A percentile compares a stretch with the other conserved stretches of the same genome.
phyloP scores from a whole-genome alignment of 2,888 invertebrate genomes.

The Gryllus longicercus region DNA sequence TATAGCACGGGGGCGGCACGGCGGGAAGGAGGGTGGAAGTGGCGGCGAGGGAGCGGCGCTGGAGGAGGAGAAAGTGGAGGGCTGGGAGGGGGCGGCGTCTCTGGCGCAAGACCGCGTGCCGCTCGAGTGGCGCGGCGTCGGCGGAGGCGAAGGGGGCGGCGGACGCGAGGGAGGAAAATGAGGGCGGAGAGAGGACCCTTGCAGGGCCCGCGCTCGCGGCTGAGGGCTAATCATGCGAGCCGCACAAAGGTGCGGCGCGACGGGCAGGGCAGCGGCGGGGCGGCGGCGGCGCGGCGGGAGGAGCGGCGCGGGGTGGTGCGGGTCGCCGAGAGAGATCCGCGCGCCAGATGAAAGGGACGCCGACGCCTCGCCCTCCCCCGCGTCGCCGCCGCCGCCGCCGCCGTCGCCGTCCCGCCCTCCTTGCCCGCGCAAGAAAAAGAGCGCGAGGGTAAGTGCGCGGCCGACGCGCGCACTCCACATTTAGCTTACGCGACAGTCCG shows the following conservation, averaged over 20 bases:
- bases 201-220: constrained; percentile 20
- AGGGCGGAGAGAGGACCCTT: not conserved
- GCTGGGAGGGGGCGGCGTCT: not conserved
- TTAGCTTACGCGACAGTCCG: constrained; percentile 8
- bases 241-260: not conserved
- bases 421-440: not conserved
- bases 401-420: not conserved
- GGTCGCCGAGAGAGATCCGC: constrained; percentile 4
- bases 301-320: no score
- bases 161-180: constrained; percentile 4
- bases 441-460: constrained; percentile 17
- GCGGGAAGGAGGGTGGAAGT: not conserved
- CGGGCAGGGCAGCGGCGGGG: not conserved
- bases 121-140: not conserved
- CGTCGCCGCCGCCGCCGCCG: not conserved
- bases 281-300: no score
- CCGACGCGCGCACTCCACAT: not conserved
- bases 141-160: not conserved
- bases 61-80: not conserved
- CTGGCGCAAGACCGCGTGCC: not conserved
- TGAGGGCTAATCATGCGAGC: constrained; percentile 17
- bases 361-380: not conserved
- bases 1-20: not conserved
- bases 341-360: not conserved
- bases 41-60: not conserved